Conservation (phyloP, 2,888 invertebrate genomes). For the Aproaerema taeniolella region DNA sequence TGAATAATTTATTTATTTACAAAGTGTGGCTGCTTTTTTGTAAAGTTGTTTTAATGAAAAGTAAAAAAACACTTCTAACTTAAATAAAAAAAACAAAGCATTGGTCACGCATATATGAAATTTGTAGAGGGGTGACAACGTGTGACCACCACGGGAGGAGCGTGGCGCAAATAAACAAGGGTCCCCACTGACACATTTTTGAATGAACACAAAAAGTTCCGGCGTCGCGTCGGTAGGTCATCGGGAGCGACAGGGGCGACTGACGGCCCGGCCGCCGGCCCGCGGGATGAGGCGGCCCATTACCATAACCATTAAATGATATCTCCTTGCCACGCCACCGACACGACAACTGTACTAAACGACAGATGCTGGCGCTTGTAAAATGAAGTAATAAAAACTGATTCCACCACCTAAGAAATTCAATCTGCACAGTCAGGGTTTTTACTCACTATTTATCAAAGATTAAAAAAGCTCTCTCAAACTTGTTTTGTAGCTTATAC, state of each 20-base stretch:
- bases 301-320: conserved; percentile 49
- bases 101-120: conserved; percentile 22
- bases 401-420: conserved; percentile 23
- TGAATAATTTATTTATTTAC: too few species aligned
- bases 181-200: conserved; percentile 54
- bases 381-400: conserved; percentile 31
- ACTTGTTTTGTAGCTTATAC: too few species aligned
- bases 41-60: not conserved
- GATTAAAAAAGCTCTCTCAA: too few species aligned
- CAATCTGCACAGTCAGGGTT: too few species aligned
- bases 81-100: conserved; percentile 8
- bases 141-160: conserved; percentile 31
- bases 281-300: conserved; percentile 28
- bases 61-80: not conserved
- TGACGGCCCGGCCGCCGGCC: conserved; percentile 19
- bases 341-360: conserved; percentile 35
- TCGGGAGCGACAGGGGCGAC: conserved; percentile 34
- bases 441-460: too few species aligned
- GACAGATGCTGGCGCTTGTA: conserved; percentile 36
- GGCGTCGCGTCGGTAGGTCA: conserved; percentile 28
- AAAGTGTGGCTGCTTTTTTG: not conserved
- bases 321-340: conserved; percentile 37
- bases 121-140: conserved; percentile 29
- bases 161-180: conserved; percentile 28
- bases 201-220: conserved; percentile 43